Evolutionary conservation across 2,797 vertebrate genomes (phyloP).

Genomic region (Tolypeutes matacus): DNA sequence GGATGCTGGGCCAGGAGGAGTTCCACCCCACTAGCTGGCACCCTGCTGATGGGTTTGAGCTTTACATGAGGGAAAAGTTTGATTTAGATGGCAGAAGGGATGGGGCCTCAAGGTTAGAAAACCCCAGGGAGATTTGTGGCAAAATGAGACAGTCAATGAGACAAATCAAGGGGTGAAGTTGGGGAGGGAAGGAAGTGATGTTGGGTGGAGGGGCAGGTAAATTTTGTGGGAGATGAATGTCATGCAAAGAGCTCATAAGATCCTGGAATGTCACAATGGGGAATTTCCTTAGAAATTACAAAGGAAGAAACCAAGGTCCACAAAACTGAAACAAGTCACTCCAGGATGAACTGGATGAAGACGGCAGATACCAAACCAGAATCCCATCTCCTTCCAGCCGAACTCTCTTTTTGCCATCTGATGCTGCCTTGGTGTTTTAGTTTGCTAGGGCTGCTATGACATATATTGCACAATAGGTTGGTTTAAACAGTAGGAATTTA

Average conservation of each 20-base stretch:
- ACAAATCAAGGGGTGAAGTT: not conserved
- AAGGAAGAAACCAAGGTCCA: not conserved
- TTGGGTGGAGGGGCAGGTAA: not conserved
- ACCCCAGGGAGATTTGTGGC: not conserved
- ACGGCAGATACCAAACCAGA: not conserved
- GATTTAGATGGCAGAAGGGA: not conserved
- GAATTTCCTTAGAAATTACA: not conserved
- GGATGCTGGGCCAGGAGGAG: not conserved
- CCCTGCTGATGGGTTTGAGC: not conserved
- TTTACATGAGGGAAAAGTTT: not conserved
- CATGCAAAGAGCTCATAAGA: not conserved
- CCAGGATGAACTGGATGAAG: not conserved
- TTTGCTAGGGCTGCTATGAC: no score
- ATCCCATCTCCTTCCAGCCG: not conserved
- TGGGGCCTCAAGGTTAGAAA: not conserved
- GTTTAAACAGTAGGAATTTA: no score
- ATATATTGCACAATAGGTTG: no score
- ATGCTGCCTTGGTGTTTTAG: no score
- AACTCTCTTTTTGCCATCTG: fast-evolving
- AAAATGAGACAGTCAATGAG: not conserved
- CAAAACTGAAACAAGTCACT: not conserved
- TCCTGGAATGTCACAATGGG: not conserved
- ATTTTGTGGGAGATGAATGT: not conserved
- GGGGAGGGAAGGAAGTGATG: no score
- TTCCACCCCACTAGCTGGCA: no score